Conservation (phyloP, 2,113 vertebrate species). For the Microcebus lehilahytsara region DNA sequence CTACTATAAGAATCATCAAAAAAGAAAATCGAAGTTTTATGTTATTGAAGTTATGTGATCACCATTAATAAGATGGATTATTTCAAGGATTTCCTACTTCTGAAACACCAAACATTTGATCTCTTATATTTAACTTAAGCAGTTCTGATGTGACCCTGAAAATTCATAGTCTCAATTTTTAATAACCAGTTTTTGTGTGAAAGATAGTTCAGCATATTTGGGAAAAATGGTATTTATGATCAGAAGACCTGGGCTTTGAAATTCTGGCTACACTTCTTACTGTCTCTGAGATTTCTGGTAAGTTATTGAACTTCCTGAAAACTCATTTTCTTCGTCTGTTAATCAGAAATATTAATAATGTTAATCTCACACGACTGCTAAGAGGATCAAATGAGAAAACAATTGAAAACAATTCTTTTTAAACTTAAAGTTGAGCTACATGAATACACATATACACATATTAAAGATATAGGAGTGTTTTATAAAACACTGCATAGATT, state of each 20-base stretch:
- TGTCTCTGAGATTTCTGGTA: neutral
- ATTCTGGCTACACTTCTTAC: neutral
- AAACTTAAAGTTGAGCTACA: neutral
- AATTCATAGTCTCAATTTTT: neutral
- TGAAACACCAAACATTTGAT: neutral
- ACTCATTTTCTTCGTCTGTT: neutral
- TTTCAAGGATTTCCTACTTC: constrained; percentile 11
- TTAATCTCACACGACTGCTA: neutral
- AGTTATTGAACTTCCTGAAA: neutral
- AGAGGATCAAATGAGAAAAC: neutral
- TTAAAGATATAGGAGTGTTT: neutral
- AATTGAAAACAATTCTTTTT: neutral
- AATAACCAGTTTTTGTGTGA: neutral
- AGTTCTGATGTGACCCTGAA: neutral
- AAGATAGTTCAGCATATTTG: neutral
- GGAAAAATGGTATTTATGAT: neutral
- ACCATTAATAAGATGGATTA: neutral
- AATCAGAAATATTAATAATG: neutral
- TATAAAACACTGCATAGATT: neutral
- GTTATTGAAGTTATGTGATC: neutral
- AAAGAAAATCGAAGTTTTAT: neutral
- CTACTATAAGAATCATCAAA: neutral
- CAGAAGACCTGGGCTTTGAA: neutral
- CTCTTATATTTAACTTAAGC: neutral
- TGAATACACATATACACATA: neutral